These are phyloP conservation scores for Eriocheir sinensis DNA, from an alignment of 1,140 invertebrate genomes.

Conservation along the genomic window DNA sequence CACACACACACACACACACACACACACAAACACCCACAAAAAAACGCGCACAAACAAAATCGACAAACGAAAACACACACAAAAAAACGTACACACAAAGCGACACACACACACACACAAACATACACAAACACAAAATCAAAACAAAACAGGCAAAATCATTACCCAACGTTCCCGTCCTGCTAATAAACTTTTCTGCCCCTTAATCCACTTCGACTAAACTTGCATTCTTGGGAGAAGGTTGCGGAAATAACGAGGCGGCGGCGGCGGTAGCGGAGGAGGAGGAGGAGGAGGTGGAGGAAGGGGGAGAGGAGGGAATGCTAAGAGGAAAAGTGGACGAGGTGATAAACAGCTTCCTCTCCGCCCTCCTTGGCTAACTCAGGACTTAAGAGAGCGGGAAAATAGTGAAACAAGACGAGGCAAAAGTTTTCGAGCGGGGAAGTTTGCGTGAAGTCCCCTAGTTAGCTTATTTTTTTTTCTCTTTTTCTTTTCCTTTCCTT, in stretches of 20 bases:
- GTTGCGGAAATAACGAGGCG: background rate
- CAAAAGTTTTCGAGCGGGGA: background rate
- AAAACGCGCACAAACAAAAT: background rate
- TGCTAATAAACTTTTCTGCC: background rate
- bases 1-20: conserved; percentile 40
- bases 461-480: background rate
- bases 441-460: background rate
- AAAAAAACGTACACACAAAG: background rate
- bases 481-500: conserved; percentile 10
- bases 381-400: background rate
- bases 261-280: background rate
- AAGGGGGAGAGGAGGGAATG: background rate
- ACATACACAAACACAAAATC: too few species aligned
- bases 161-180: background rate
- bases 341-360: background rate
- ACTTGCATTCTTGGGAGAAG: background rate
- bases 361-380: background rate
- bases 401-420: background rate
- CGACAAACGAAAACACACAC: background rate
- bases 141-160: background rate
- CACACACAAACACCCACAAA: conserved; percentile 28
- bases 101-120: too few species aligned
- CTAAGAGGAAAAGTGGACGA: too few species aligned
- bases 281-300: background rate
- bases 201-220: too few species aligned